Evolutionary conservation across 2,113 vertebrate genomes (phyloP).

Genomic region (Lagopus muta): DNA sequence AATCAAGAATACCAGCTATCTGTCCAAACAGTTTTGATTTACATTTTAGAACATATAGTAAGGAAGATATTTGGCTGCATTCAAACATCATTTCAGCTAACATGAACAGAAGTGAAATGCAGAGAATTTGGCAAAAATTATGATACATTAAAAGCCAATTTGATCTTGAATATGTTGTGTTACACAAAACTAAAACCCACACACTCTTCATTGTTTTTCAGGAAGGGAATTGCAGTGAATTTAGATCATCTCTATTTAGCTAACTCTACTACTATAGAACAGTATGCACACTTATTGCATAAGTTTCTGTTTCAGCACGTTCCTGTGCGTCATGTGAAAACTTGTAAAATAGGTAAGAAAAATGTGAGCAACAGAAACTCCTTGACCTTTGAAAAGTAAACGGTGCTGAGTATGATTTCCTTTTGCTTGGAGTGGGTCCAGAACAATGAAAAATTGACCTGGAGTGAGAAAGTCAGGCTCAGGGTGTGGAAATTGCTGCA

Average conservation of each 20-base stretch:
- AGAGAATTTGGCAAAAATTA: neutral
- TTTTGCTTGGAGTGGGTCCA: neutral
- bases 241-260: neutral
- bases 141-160: neutral
- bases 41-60: accelerated
- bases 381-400: constrained; percentile 27
- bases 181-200: neutral
- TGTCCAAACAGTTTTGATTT: neutral
- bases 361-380: constrained; percentile 31
- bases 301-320: neutral
- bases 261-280: neutral
- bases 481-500: neutral
- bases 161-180: neutral
- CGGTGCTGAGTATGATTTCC: neutral
- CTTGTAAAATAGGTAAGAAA: constrained; percentile 6
- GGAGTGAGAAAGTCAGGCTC: neutral
- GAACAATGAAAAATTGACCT: neutral
- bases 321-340: neutral
- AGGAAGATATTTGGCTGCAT: neutral
- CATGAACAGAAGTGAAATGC: neutral
- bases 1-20: neutral
- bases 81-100: neutral
- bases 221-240: neutral
- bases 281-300: accelerated
- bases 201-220: neutral